Conservation (phyloP, 2,888 invertebrate species). For the Unio pictorum region DNA sequence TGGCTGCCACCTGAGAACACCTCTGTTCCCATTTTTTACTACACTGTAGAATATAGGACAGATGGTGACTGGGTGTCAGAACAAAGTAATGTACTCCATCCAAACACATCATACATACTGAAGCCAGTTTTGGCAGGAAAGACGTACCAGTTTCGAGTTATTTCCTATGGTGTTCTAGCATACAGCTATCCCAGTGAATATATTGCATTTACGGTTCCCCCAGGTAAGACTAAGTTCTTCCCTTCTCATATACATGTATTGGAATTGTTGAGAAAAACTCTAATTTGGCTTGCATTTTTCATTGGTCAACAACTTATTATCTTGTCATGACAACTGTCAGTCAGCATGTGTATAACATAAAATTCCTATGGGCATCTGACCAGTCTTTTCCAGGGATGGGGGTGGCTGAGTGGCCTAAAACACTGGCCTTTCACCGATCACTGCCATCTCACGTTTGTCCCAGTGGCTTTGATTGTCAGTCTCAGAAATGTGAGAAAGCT, state of each 20-base stretch:
- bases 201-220: conserved; percentile 43
- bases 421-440: too few relatives aligned
- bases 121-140: conserved; percentile 13
- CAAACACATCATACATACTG: conserved; percentile 26
- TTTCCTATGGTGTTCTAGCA: conserved; percentile 51
- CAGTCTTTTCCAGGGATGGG: too few relatives aligned
- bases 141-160: conserved; percentile 53
- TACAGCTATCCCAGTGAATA: conserved; percentile 50
- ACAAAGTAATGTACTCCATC: conserved; percentile 28
- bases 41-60: conserved; percentile 56
- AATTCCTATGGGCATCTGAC: too few relatives aligned
- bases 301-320: too few relatives aligned
- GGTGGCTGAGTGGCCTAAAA: too few relatives aligned
- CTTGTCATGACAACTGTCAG: too few relatives aligned
- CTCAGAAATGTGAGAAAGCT: too few relatives aligned
- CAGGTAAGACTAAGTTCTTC: conserved; percentile 20
- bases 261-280: not conserved
- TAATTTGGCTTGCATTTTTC: too few relatives aligned
- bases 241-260: not conserved
- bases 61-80: conserved; percentile 28
- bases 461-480: too few relatives aligned
- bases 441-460: too few relatives aligned
- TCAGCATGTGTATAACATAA: too few relatives aligned
- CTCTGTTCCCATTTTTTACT: conserved; percentile 59
- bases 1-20: conserved; percentile 63